Evolutionary conservation across 2,113 vertebrate genomes (phyloP).

Genomic region (Labeo rohita): DNA sequence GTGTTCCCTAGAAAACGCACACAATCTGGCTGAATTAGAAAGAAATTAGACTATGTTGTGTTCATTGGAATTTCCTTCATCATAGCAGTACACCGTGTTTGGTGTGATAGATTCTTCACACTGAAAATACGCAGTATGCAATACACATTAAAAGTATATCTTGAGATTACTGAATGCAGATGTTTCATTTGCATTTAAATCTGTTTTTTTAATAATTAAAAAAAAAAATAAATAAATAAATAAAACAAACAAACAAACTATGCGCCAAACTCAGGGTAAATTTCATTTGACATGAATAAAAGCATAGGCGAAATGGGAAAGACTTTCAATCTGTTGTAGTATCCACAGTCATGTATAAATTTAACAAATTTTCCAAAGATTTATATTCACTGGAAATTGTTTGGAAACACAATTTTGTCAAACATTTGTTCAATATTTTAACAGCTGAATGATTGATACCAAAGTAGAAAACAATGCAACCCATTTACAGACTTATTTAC

Average conservation of each 20-base stretch:
- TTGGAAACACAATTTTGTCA: too few relatives aligned
- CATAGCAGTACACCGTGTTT: slow-evolving; percentile 41
- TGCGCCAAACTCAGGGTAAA: background rate
- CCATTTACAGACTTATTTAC: too few relatives aligned
- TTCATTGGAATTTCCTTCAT: slow-evolving; percentile 54
- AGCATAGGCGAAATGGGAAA: background rate
- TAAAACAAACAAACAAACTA: background rate
- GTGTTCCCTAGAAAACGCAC: background rate
- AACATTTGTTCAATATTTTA: too few relatives aligned
- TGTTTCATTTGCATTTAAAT: background rate
- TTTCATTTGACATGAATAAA: background rate
- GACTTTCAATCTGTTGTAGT: too few relatives aligned
- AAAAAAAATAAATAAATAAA: too few relatives aligned
- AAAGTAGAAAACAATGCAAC: too few relatives aligned
- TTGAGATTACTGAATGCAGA: background rate
- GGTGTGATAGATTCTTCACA: background rate
- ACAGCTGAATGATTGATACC: too few relatives aligned
- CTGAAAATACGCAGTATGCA: too few relatives aligned
- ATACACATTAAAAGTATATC: background rate
- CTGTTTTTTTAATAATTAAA: too few relatives aligned
- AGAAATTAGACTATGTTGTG: background rate
- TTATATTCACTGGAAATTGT: too few relatives aligned
- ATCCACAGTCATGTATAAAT: too few relatives aligned
- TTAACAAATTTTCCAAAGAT: too few relatives aligned
- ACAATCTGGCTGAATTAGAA: slow-evolving; percentile 33